A percentile compares a stretch with the other conserved stretches of the same genome.
Evolutionary conservation across 2,797 vertebrate species (phyloP).

Genomic region (Sorex maritimensis): DNA sequence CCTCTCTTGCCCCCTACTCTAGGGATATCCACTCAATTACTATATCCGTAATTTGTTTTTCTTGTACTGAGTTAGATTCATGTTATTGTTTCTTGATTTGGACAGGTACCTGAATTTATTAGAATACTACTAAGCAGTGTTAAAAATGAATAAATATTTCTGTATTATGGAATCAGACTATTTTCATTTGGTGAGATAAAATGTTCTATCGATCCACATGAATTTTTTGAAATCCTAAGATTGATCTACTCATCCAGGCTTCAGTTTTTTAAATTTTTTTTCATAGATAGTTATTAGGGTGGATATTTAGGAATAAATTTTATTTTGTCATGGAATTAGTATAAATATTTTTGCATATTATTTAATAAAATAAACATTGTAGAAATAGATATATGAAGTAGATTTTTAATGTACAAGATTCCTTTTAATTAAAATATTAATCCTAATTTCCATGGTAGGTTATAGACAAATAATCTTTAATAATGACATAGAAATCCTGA

Average conservation of each 20-base stretch:
- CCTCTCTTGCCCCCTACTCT: too few relatives aligned
- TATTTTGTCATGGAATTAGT: slow-evolving; percentile 46
- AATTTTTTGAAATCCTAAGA: background rate
- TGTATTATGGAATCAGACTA: background rate
- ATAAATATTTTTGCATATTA: background rate
- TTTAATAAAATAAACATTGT: background rate
- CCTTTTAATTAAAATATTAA: slow-evolving; percentile 33
- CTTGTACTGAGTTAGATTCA: background rate
- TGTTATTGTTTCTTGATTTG: slow-evolving; percentile 61
- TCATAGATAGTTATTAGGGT: background rate
- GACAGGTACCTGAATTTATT: background rate
- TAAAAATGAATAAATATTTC: background rate
- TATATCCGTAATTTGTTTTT: slow-evolving; percentile 42
- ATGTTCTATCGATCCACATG: background rate
- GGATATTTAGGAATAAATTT: background rate
- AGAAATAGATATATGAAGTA: background rate
- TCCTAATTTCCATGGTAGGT: background rate
- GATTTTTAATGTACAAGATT: slow-evolving; percentile 46
- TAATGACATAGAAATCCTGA: background rate
- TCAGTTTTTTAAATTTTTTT: background rate
- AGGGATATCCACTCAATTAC: background rate
- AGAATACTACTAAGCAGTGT: background rate
- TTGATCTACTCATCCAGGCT: slow-evolving; percentile 24
- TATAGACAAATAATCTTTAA: background rate
- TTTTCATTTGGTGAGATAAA: slow-evolving; percentile 53